Base-by-base conservation (phyloP, 2,113 vertebrate species). In the Notothenia coriiceps region DNA sequence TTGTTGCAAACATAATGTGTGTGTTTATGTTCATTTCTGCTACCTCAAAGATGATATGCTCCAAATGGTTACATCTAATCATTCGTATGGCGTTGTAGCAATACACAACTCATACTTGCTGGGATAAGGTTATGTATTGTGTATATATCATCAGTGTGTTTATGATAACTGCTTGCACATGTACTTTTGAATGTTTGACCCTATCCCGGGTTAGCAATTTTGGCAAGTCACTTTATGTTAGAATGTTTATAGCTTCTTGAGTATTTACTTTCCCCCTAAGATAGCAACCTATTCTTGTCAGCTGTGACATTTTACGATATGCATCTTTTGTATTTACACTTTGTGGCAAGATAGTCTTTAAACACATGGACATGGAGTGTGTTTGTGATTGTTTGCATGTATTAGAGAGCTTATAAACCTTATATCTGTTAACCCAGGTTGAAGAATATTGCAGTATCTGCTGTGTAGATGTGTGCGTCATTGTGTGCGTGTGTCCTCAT, bases 181-280 rank as follows among this genome's bases (percentile, higher is more conserved):
- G 61, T 67, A 0, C 22, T 46, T 70, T 65, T 74, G 44, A n/a
- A 33, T 50, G 57, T 55, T 82, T 68, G 69, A 65, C 17, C 57
- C n/a, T 33, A 13, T 68, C 10, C 17, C 70, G 11, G 61, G 51
- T 15, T 67, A 57, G 20, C 10, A 70, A 71, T 51, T 56, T 49
- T 29, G 18, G 18, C 17, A 33, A 54, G 56, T 18, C 2, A 20
- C 51, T 52, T 75, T 70, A 11, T 46, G 40, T 15, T 65, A 29
- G 57, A 67, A 67, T 81, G 59, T 51, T 77, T 22, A 82, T 44
- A 22, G 52, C 70, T 77, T 47, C 33, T 29, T 67, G 25, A 54
- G 40, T 52, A 51, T n/a, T 20, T 8, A 54, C 7, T 1, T 3
- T 12, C 51, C 17, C 43, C 46, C 18, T 44, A 22, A 20, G 33